Base-by-base conservation (phyloP, 2,888 invertebrate genomes). In the Lasioglossum zephyrum region DNA sequence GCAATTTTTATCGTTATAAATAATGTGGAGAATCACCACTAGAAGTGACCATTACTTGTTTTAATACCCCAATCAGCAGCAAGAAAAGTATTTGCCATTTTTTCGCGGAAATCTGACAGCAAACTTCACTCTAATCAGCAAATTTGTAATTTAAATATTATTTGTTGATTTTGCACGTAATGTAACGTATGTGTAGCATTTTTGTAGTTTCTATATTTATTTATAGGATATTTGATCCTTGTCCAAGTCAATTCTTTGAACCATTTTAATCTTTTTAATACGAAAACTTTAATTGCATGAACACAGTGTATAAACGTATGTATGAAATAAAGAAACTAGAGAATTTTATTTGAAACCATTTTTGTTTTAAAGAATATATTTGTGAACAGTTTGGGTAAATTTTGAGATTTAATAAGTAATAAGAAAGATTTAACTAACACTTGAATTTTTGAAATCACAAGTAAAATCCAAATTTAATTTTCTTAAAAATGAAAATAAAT, bases 11-110 rank as follows among this genome's bases (percentile, higher is more conserved):
- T 63, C 16, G 31, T 1, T 31, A 31, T 31, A 63, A 63, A 8
- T 18, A 63, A 63, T 31, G 63, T 63, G 31, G 63, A 63, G 63
- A 16, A 63, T 63, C 31, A 57, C 57, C 63, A 63, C 31, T 63
- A 63, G 63, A 63, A 16, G 63, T 63, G 63, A 63, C 63, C 63
- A 63, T 63, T 63, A 63, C 18, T 18, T 31, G 31, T 63, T 31
- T 31, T 31, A 31, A 63, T 31, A 63, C 3, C 63, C 31, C 6
- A 18, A 8, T 5, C 31, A 63, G 63, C 63, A 31, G 31, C 63
- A 63, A 63, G 63, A 63, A 31, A 63, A 63, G 31, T 63, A 31
- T 31, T 63, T 63, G 63, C 31, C 63, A 63, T 18, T 18, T 63
- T 63, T 18, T 8, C 31, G n/a, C n/a, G n/a, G 16, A 63, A 31